Conservation (phyloP, 2,113 vertebrate species). For the Stegastes partitus region DNA sequence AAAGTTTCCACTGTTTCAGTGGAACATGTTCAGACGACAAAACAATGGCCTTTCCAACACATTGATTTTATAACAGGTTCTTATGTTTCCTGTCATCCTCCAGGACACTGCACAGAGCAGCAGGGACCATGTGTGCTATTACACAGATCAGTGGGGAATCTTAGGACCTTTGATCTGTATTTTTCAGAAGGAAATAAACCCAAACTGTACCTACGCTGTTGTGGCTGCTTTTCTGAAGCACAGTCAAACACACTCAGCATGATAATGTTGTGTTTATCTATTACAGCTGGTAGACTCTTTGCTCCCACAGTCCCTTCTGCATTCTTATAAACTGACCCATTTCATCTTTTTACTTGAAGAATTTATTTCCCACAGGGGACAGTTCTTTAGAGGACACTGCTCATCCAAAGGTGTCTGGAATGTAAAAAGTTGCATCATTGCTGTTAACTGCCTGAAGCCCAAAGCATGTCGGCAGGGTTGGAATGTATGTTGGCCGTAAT, state of each 20-base stretch:
- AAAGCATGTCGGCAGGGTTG: too few relatives aligned
- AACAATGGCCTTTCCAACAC: not conserved
- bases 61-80: slow-evolving; percentile 8
- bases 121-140: not conserved
- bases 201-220: not conserved
- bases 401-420: not conserved
- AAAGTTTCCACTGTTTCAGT: slow-evolving; percentile 41
- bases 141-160: not conserved
- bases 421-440: not conserved
- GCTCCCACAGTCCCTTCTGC: slow-evolving; percentile 2
- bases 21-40: slow-evolving; percentile 15
- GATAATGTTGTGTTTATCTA: not conserved
- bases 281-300: slow-evolving; percentile 11
- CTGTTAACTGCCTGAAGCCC: not conserved
- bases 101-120: not conserved
- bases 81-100: slow-evolving; percentile 1
- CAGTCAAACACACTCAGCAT: not conserved
- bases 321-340: slow-evolving; percentile 7
- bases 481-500: too few relatives aligned
- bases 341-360: not conserved
- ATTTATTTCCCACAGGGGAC: slow-evolving; percentile 1
- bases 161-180: not conserved
- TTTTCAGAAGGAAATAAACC: not conserved
- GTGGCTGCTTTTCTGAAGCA: not conserved
- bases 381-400: not conserved